phyloP scores from a whole-genome alignment of 2,888 invertebrate species.

The Tubiluchus corallicola region DNA sequence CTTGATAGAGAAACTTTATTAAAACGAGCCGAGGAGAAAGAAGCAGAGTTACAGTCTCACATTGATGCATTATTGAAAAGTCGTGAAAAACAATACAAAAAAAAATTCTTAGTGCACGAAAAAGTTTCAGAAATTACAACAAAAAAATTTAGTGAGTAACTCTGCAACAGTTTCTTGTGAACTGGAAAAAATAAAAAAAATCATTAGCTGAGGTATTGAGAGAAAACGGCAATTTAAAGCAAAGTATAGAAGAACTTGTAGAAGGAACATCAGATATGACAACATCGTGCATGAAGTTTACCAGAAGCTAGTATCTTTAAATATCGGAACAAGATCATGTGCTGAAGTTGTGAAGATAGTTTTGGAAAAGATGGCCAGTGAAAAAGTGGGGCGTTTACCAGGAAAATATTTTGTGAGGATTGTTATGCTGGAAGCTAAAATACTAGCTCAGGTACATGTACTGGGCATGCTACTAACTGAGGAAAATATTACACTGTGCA shows the following conservation, averaged over 20 bases:
- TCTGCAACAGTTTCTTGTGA: no score
- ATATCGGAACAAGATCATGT: neutral
- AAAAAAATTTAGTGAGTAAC: no score
- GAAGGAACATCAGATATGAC: neutral
- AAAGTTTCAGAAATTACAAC: no score
- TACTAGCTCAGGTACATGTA: neutral
- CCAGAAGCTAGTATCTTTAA: neutral
- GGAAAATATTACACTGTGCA: neutral
- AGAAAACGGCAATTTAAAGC: no score
- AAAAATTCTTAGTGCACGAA: neutral
- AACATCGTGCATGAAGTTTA: neutral
- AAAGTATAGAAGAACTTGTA: no score
- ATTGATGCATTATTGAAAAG: neutral
- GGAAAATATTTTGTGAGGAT: neutral
- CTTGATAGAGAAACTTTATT: no score
- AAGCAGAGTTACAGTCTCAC: neutral
- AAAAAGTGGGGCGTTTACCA: neutral
- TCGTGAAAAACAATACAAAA: neutral
- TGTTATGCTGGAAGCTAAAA: neutral
- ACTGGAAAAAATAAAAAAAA: neutral
- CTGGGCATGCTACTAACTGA: neutral
- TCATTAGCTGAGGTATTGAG: no score
- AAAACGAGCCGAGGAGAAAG: neutral
- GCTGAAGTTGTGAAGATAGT: neutral
- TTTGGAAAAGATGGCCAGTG: neutral